phyloP scores from a whole-genome alignment of 1,140 invertebrate species.

The Papilio polyxenes region DNA sequence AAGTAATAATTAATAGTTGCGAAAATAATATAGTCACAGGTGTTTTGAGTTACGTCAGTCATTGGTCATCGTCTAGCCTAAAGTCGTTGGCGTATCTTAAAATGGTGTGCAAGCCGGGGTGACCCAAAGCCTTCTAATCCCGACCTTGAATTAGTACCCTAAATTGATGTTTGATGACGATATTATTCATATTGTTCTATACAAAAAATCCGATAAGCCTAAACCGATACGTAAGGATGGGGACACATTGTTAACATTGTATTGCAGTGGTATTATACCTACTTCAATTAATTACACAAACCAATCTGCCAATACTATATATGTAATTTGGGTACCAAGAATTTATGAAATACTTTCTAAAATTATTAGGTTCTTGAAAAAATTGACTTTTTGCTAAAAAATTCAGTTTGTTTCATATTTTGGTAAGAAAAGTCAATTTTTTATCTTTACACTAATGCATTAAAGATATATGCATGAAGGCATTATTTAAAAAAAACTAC shows the following conservation, averaged over 20 bases:
- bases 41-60: slow-evolving; percentile 26
- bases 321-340: neutral
- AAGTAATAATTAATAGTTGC: slow-evolving; percentile 40
- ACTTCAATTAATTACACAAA: neutral
- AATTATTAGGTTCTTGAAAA: too few species aligned
- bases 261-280: neutral
- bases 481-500: too few species aligned
- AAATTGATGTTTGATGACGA: slow-evolving; percentile 55
- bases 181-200: slow-evolving; percentile 45
- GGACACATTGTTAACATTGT: slow-evolving; percentile 1
- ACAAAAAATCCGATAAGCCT: slow-evolving; percentile 31
- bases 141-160: slow-evolving; percentile 63
- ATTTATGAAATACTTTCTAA: neutral
- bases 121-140: slow-evolving; percentile 33
- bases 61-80: slow-evolving; percentile 33
- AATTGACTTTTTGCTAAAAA: too few species aligned
- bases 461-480: too few species aligned
- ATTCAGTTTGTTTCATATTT: too few species aligned
- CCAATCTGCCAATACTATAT: neutral
- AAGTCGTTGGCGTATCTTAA: slow-evolving; percentile 11
- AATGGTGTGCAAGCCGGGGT: slow-evolving; percentile 31
- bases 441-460: too few species aligned
- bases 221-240: neutral
- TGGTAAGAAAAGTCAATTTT: too few species aligned
- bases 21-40: slow-evolving; percentile 42